Evolutionary conservation across 64 coral and sea anemone species (phyloP), one percentile per base, ranked within the genome.

Genomic region (Dendrophyllia cribrosa): DNA sequence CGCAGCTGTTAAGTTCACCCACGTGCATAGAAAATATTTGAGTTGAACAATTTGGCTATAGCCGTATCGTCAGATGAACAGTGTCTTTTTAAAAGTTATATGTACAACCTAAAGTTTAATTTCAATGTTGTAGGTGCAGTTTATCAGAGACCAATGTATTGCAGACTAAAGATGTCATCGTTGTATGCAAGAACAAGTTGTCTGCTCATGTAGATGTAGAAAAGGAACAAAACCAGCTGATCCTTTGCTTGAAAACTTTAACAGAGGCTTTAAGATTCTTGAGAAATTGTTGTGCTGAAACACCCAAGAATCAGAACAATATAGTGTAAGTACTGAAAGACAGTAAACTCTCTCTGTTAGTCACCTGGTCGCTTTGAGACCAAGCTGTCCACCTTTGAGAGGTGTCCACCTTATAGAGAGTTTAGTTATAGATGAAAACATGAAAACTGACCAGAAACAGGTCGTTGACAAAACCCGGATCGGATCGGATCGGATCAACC

Each of bases 181-280:
- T 75, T 6, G 26, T 1, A 0, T 89, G 77, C 73, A 78, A 75
- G 16, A 49, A 16, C 14, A 51, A 43, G 68, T 62, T 89, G 66
- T 34, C 24, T 72, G 56, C 70, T 44, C 11, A 55, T 34, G 52
- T 16, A 51, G 51, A 79, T 49, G 49, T 8, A 47, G 47, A 56
- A 76, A 70, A 59, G 48, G 66, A 51, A 50, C 58, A 87, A 21
- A 5, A 58, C 7, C n/a, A 74, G 11, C 24, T 62, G 0, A 66
- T 51, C 4, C 72, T 72, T 79, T 91, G 92, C 45, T 51, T 97
- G 1, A 67, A 62, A 61, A 66, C 92, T 62, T 43, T 70, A 25
- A 88, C 92, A 82, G 95, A 94, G 79, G 66, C 88, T 2, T 94
- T 97, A 22, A 79, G 95, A 61, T 87, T 97, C 45, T 82, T 97